Evolutionary conservation across 2,113 vertebrate species (phyloP), one percentile per base, ranked within the genome.

Genomic region (Chrysochloris asiatica): DNA sequence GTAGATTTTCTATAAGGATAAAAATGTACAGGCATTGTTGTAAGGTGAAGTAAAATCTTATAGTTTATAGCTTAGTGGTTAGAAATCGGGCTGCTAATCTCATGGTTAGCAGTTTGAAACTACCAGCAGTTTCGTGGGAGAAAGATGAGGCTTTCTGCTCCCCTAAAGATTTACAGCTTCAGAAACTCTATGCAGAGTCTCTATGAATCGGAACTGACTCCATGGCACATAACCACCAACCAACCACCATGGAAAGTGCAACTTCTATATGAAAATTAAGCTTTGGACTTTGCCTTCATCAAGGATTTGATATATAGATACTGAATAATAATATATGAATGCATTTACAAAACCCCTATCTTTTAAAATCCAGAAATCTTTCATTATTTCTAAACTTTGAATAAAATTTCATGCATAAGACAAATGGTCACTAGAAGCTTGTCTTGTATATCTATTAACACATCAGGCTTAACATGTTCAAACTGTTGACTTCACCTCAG

Each of bases 31-130:
- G 48, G 36, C 26, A 91, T 82, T 17, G 14, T 75, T 86, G 43
- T 61, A 47, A 91, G 79, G 69, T 93, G 41, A 63, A 91, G 45
- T n/a, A 14, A 91, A 78, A 82, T 30, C 43, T 43, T 67, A 47
- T 36, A 71, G 43, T 54, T 16, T 1, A 56, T 56, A 56, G 24
- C 17, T 21, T 22, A 56, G 54, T 56, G 54, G 6, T 22, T 56
- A 22, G 17, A 56, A 56, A 19, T 21, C 54, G 54, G 54, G 54
- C 17, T 56, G n/a, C n/a, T n/a, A n/a, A n/a, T n/a, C n/a, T n/a
- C n/a, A n/a, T n/a, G n/a, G n/a, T n/a, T n/a, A n/a, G n/a, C n/a
- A n/a, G n/a, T n/a, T n/a, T n/a, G n/a, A n/a, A n/a, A n/a, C n/a
- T n/a, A n/a, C n/a, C n/a, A n/a, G n/a, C n/a, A n/a, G n/a, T n/a